Evolutionary conservation across 1,140 invertebrate species (phyloP), one percentile per base, ranked within the genome.

Genomic region (Zaprionus gabonicus): DNA sequence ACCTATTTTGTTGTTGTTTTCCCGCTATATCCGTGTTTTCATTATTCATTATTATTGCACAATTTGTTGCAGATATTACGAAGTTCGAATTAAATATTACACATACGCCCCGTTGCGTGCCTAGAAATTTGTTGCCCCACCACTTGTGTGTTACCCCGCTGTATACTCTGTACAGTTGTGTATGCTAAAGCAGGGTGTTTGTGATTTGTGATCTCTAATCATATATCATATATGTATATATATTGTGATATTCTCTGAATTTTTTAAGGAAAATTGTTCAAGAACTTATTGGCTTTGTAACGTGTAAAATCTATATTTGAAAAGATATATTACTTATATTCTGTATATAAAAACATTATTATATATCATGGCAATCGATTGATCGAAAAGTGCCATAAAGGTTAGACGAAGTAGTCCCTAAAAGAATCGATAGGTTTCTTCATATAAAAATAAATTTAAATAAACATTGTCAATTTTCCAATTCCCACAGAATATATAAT

Each of bases 11-110:
- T 49, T 49, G 17, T 49, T 23, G 20, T 49, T 5, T 12, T 51
- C 20, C 20, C n/a, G 41, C 41, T 51, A 25, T 10, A 25, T 49
- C 17, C 7, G 31, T 34, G 9, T 23, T 59, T 38, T 34, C 13
- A 23, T 38, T 38, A 63, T 27, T 46, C 28, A 63, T 46, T 46
- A 63, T 46, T 17, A 17, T 46, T 49, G 59, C 9, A 28, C n/a
- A 62, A 46, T 46, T 62, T 46, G 15, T 23, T 25, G 20, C 36
- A 20, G 25, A 60, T 46, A 25, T 17, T 28, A 28, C 25, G 13
- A 6, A 46, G 49, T 63, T 63, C 25, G 13, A 64, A 64, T 60
- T 60, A 15, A 38, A 31, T 51, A 36, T 69, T 38, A 44, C 56
- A 28, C 31, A 69, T 69, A 51, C 57, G 67, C 67, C 3, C 13